phyloP scores from a whole-genome alignment of 2,888 invertebrate genomes.

The Chelonus formosanus region DNA sequence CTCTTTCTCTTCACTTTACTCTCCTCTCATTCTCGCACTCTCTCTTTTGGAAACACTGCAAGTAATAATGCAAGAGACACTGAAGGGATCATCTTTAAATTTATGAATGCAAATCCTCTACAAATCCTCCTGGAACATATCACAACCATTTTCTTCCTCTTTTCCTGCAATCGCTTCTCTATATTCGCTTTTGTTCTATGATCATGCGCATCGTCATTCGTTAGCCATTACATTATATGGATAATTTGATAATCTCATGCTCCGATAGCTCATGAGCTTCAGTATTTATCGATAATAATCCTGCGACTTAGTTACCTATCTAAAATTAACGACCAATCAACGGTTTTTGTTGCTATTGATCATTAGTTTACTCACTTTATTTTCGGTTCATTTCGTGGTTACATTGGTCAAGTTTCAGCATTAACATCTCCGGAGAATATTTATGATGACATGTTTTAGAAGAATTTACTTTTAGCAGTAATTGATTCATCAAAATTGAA shows the following conservation, averaged over 20 bases:
- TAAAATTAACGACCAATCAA: no score
- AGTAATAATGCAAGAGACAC: slow-evolving; percentile 7
- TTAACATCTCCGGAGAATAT: no score
- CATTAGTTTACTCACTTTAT: no score
- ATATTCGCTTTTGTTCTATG: neutral
- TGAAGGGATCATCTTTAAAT: slow-evolving; percentile 24
- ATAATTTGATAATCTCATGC: slow-evolving; percentile 29
- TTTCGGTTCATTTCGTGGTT: no score
- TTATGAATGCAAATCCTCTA: slow-evolving; percentile 26
- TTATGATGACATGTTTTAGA: no score
- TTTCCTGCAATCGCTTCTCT: slow-evolving; percentile 6
- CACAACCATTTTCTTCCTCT: slow-evolving; percentile 24
- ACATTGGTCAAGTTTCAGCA: no score
- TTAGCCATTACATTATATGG: slow-evolving; percentile 18
- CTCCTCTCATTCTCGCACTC: neutral
- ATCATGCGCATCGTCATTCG: slow-evolving; percentile 13
- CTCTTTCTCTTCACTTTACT: slow-evolving; percentile 1
- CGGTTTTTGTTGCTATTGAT: no score
- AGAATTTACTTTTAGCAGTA: no score
- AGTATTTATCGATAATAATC: no score
- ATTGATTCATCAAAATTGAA: no score
- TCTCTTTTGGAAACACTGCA: neutral
- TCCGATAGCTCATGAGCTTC: slow-evolving; percentile 2
- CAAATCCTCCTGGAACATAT: slow-evolving; percentile 26
- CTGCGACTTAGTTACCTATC: no score